Base-by-base conservation (phyloP, 2,888 invertebrate species). In the Heliconius aoede region DNA sequence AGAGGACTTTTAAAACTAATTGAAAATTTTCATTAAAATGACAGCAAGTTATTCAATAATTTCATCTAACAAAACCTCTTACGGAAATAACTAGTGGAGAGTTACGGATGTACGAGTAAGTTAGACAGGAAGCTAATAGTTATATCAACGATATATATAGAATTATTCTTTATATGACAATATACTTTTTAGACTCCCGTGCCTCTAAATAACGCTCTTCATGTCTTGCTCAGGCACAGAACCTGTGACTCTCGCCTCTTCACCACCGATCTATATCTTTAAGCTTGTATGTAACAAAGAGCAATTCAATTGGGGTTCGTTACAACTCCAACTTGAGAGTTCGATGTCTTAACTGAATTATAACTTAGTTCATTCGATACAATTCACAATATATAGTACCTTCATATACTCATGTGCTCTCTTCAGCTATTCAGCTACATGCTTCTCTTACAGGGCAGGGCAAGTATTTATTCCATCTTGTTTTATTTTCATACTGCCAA, bases 1-100 rank as follows among this genome's bases (percentile, higher is more conserved):
- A 24, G 32, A 62, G 60, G 32, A 69, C 46, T 69, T 69, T 74
- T 61, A 40, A 69, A 30, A 46, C 13, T 32, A 30, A 69, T 7
- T 68, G 28, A 1, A 51, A 30, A 30, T 51, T 5, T n/a, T 51
- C 21, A 51, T 68, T 68, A 69, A 69, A 51, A 28, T 30, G 21
- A 7, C 18, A 46, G 46, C 18, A 18, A 46, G 18, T 46, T 46
- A 0, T 46, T 18, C 7, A 46, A 46, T 46, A 46, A 46, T 46
- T 21, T 46, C 7, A 21, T 46, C 2, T 0, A 46, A 46, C 2
- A 46, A 46, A 18, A 15, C 1, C 5, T 18, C 46, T 46, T 21
- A 18, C 5, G 46, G 18, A 46, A 46, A 46, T 21, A 46, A 46
- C 7, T 15, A 46, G 1, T 46, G 18, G 18, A 46, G 18, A 5